These are phyloP conservation scores for Hybognathus amarus DNA, from an alignment of 2,797 vertebrate species.

Conservation along the genomic window DNA sequence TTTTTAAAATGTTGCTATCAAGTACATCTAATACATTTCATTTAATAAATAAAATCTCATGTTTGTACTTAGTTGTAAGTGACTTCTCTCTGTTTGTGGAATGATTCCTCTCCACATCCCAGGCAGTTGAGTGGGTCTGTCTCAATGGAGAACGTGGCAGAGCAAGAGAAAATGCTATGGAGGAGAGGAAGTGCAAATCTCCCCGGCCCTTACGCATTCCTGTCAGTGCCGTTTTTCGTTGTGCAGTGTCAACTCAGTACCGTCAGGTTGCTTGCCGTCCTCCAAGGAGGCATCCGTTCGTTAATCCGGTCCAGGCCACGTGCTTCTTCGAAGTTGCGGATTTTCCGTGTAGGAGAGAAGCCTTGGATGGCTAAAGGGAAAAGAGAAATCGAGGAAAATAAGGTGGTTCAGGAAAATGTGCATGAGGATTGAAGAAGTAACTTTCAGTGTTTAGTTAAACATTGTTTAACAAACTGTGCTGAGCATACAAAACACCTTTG, in stretches of 20 bases:
- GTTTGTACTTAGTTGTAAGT: slow-evolving; percentile 64
- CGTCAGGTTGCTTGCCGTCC: slow-evolving; percentile 77
- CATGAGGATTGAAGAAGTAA: background rate
- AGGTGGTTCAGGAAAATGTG: background rate
- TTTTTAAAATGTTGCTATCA: slow-evolving; percentile 52
- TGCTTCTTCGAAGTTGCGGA: slow-evolving; percentile 95
- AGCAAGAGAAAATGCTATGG: slow-evolving; percentile 34
- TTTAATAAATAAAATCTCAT: slow-evolving; percentile 84
- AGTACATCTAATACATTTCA: slow-evolving; percentile 75
- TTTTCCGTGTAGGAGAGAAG: slow-evolving; percentile 90
- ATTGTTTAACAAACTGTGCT: background rate
- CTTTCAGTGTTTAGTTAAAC: background rate
- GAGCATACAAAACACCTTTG: background rate
- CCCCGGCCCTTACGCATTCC: slow-evolving; percentile 69
- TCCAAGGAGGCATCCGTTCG: slow-evolving; percentile 95
- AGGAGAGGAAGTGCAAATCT: slow-evolving; percentile 23
- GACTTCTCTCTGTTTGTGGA: slow-evolving; percentile 58
- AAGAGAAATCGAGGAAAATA: slow-evolving; percentile 14
- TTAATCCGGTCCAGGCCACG: slow-evolving; percentile 94
- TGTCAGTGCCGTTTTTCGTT: slow-evolving; percentile 86
- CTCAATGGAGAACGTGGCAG: slow-evolving; percentile 47
- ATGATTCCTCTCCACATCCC: slow-evolving; percentile 59
- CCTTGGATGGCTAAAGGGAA: slow-evolving; percentile 86
- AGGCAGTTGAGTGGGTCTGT: slow-evolving; percentile 46
- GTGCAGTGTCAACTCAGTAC: slow-evolving; percentile 70